Conservation (phyloP, 2,797 vertebrate genomes). For the Platyrinchus mystaceus region DNA sequence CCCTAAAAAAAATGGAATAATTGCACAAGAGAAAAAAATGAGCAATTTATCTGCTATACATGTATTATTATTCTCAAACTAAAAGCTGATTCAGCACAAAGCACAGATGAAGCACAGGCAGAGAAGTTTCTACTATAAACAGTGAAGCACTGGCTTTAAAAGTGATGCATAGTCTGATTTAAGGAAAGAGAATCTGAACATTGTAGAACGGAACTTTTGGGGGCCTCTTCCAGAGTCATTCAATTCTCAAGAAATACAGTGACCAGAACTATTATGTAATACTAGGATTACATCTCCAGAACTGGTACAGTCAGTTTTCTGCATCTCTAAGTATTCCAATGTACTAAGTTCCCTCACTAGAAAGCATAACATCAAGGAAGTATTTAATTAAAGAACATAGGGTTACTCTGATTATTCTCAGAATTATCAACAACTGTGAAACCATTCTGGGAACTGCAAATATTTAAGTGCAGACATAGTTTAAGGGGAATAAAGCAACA, state of each 20-base stretch:
- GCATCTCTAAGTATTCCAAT: background rate
- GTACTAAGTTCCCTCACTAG: background rate
- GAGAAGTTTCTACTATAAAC: background rate
- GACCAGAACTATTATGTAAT: background rate
- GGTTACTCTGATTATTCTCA: background rate
- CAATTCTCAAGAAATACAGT: background rate
- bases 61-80: background rate
- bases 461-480: background rate
- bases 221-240: background rate
- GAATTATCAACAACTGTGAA: background rate
- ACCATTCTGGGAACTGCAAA: background rate
- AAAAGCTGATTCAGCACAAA: background rate
- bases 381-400: background rate
- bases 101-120: background rate
- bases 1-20: background rate
- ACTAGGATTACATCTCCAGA: background rate
- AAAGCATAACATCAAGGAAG: background rate
- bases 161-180: background rate
- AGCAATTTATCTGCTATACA: background rate
- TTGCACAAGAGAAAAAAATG: background rate
- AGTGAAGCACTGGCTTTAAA: background rate
- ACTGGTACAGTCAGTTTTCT: background rate
- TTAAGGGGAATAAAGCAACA: background rate
- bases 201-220: background rate
- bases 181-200: background rate